A percentile compares a stretch with the other conserved stretches of the same genome.
Conservation (phyloP, 2,797 vertebrate species). For the Austrolebias charrua region DNA sequence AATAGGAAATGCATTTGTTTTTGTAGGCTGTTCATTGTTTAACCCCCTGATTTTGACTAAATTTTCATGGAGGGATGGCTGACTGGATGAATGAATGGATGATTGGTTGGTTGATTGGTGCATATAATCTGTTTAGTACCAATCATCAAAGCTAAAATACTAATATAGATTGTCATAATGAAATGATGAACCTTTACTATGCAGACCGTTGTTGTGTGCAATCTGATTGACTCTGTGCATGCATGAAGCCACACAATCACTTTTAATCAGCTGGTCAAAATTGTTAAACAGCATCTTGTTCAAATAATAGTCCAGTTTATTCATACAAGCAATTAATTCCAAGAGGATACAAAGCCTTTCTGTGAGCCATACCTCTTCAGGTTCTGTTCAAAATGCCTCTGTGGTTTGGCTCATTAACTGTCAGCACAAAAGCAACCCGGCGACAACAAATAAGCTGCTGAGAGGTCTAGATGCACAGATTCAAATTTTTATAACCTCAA, state of each 20-base stretch:
- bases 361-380: slow-evolving; percentile 14
- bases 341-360: slow-evolving; percentile 10
- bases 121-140: background rate
- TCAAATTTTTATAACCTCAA: background rate
- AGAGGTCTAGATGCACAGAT: slow-evolving; percentile 10
- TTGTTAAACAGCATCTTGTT: slow-evolving; percentile 24
- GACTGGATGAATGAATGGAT: background rate
- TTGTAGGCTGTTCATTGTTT: background rate
- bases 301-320: slow-evolving; percentile 18
- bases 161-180: background rate
- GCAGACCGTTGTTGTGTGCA: slow-evolving; percentile 3
- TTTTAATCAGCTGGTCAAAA: slow-evolving; percentile 17
- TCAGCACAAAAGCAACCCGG: slow-evolving; percentile 16
- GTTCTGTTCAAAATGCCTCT: slow-evolving; percentile 11
- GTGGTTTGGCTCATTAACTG: slow-evolving; percentile 26
- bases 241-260: background rate
- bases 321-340: slow-evolving; percentile 32
- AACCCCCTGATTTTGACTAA: background rate
- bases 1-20: too few species aligned
- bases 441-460: slow-evolving; percentile 15
- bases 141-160: background rate
- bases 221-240: background rate
- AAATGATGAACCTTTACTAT: slow-evolving; percentile 6
- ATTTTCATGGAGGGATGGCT: background rate
- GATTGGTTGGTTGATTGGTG: background rate